Conservation (phyloP, 2,113 vertebrate genomes). For the Mesocricetus auratus region DNA sequence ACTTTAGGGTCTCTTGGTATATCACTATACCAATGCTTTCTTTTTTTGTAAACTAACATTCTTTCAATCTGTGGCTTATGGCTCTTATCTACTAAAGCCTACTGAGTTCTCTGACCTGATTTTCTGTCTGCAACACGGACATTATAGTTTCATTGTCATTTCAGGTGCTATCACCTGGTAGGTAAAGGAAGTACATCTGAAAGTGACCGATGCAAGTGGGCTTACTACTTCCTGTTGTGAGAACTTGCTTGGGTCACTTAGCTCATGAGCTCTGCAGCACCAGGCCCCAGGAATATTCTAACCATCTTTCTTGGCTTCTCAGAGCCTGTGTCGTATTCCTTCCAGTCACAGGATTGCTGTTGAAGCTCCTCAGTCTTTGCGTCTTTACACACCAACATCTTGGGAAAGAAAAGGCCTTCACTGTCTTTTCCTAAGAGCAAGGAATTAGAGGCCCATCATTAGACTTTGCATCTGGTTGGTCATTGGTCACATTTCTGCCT, state of each 20-base stretch:
- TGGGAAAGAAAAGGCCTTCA: background rate
- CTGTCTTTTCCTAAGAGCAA: background rate
- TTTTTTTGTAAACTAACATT: background rate
- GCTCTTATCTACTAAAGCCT: background rate
- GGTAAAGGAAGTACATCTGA: background rate
- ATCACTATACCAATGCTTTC: too few species aligned
- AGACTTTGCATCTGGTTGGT: background rate
- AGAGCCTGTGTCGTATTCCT: background rate
- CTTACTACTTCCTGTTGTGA: background rate
- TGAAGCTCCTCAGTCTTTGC: background rate
- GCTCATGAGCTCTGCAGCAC: background rate
- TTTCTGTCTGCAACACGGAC: background rate
- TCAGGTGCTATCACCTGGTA: background rate
- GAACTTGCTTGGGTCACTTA: background rate
- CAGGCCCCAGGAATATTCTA: background rate
- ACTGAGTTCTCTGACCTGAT: constrained; percentile 31
- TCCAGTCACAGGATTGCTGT: background rate
- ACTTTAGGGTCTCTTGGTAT: background rate
- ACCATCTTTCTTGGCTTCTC: background rate
- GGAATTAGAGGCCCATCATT: background rate
- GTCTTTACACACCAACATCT: background rate
- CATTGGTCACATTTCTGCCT: background rate
- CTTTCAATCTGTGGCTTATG: background rate
- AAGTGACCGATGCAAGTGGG: background rate
- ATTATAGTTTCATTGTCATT: background rate